These are phyloP conservation scores for Alitta virens DNA, from an alignment of 2,888 invertebrate genomes.

Conservation along the genomic window DNA sequence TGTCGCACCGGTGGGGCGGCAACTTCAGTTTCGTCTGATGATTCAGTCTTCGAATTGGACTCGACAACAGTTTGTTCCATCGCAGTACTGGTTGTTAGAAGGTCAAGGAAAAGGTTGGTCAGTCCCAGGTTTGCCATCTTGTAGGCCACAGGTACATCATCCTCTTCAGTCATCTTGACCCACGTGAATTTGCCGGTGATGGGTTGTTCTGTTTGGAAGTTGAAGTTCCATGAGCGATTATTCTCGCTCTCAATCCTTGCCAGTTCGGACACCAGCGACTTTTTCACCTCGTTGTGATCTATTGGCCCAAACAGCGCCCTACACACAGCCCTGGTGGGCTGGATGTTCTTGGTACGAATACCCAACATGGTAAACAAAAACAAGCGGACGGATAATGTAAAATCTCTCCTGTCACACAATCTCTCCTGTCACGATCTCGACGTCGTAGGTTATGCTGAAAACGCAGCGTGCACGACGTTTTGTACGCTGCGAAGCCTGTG, in stretches of 20 bases:
- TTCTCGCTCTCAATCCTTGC: neutral
- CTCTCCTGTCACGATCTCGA: too few species aligned
- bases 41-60: too few species aligned
- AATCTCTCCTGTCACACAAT: too few species aligned
- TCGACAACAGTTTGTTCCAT: neutral
- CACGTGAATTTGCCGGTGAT: neutral
- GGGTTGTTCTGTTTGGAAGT: neutral
- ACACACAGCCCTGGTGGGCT: too few species aligned
- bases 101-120: neutral
- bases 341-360: too few species aligned
- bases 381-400: too few species aligned
- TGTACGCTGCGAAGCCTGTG: too few species aligned
- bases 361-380: too few species aligned
- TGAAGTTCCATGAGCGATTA: neutral
- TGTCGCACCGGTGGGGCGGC: neutral
- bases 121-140: neutral
- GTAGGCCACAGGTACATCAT: neutral
- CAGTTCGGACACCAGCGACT: neutral
- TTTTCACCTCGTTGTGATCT: neutral
- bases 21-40: too few species aligned
- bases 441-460: too few species aligned
- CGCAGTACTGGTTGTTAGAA: neutral
- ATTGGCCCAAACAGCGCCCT: neutral
- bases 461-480: too few species aligned
- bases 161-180: neutral